A percentile compares a stretch with the other conserved stretches of the same genome.
Evolutionary conservation across 2,113 vertebrate species (phyloP).

Genomic region (Alligator sinensis): DNA sequence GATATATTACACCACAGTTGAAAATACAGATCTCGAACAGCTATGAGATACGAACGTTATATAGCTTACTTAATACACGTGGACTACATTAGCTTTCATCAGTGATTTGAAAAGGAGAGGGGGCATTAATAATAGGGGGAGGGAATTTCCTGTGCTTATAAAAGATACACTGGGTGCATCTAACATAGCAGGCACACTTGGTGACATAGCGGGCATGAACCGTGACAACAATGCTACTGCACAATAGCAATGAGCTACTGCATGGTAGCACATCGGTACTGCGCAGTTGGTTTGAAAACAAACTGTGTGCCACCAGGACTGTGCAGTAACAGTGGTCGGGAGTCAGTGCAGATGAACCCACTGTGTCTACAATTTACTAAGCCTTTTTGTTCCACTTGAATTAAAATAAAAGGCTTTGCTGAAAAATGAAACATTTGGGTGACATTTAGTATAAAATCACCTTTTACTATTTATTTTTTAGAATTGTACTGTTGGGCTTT

Average conservation of each 20-base stretch:
- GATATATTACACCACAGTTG: neutral
- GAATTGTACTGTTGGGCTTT: neutral
- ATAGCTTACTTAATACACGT: neutral
- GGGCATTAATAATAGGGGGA: neutral
- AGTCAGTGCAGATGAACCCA: too few species aligned
- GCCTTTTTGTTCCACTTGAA: neutral
- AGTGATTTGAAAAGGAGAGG: slow-evolving; percentile 14
- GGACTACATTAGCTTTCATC: neutral
- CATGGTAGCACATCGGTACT: too few species aligned
- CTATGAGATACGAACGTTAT: neutral
- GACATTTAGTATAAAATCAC: neutral
- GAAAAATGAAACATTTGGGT: neutral
- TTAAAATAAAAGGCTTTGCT: neutral
- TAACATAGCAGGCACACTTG: too few species aligned
- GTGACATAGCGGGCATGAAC: too few species aligned
- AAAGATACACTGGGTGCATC: neutral
- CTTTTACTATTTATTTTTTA: neutral
- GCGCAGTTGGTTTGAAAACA: too few species aligned
- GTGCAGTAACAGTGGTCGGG: too few species aligned
- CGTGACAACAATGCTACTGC: too few species aligned
- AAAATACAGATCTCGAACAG: neutral
- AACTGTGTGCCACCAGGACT: too few species aligned
- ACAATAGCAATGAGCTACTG: too few species aligned
- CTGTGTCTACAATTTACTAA: neutral
- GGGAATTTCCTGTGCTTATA: fast-evolving